Evolutionary conservation across 30 jellyfish, hydroid and myxozoan genomes (phyloP).

Genomic region (Aurelia sp.): DNA sequence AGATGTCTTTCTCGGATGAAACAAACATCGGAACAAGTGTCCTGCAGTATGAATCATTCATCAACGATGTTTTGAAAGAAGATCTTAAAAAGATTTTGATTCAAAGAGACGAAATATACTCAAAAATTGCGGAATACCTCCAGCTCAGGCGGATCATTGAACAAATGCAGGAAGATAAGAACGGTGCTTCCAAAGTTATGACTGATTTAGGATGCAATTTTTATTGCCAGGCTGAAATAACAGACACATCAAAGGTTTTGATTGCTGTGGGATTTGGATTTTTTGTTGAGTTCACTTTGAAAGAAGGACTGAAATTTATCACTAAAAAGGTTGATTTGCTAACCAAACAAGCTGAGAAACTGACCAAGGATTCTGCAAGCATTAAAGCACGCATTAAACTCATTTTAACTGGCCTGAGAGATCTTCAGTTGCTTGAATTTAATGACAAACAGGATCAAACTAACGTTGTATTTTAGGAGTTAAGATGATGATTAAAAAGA

Average conservation of each 20-base stretch:
- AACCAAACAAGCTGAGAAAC: conserved; percentile 66
- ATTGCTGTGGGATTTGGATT: conserved; percentile 89
- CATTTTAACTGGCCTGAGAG: conserved; percentile 78
- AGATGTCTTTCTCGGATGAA: background rate
- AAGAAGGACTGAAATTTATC: conserved; percentile 75
- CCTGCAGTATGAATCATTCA: conserved; percentile 77
- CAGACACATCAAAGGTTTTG: conserved; percentile 56
- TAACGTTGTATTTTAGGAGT: too few relatives aligned
- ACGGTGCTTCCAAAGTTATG: conserved; percentile 46
- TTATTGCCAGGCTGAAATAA: conserved; percentile 84
- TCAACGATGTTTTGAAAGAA: conserved; percentile 75
- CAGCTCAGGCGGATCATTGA: conserved; percentile 73
- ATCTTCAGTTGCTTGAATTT: conserved; percentile 73
- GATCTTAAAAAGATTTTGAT: conserved; percentile 69
- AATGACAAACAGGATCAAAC: background rate
- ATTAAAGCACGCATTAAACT: conserved; percentile 85
- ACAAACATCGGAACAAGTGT: background rate
- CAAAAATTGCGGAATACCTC: conserved; percentile 80
- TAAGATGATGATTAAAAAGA: too few relatives aligned
- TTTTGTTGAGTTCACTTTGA: conserved; percentile 86
- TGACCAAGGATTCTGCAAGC: conserved; percentile 79
- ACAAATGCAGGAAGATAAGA: conserved; percentile 22
- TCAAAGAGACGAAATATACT: conserved; percentile 78
- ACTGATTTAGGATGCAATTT: conserved; percentile 94
- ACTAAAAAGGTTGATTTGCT: conserved; percentile 61